These are phyloP conservation scores for Arge pagana DNA, from an alignment of 2,888 invertebrate species.

Conservation along the genomic window DNA sequence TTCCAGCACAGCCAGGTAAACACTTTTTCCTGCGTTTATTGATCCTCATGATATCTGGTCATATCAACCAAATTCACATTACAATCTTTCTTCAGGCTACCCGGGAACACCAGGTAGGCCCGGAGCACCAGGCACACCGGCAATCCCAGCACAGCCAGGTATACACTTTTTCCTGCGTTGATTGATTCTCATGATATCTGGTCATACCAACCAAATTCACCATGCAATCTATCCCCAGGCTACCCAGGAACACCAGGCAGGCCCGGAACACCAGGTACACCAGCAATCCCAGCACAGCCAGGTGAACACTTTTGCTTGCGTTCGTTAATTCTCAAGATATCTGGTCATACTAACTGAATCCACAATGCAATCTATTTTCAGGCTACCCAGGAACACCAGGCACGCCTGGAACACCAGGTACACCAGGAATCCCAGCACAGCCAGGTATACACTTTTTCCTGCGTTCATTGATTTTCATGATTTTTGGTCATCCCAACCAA, in stretches of 20 bases:
- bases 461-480: too few relatives aligned
- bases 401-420: constrained; percentile 40
- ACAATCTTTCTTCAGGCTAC: constrained; percentile 30
- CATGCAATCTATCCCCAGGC: neutral
- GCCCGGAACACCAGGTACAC: constrained; percentile 4
- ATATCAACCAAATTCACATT: neutral
- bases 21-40: constrained; percentile 17
- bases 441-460: constrained; percentile 34
- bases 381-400: constrained; percentile 38
- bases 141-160: constrained; percentile 29
- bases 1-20: constrained; percentile 29
- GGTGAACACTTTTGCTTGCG: constrained; percentile 1
- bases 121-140: constrained; percentile 49
- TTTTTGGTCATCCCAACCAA: too few relatives aligned
- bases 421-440: constrained; percentile 47
- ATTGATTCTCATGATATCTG: neutral
- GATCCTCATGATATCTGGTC: too few relatives aligned
- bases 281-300: constrained; percentile 6
- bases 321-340: neutral
- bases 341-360: constrained; percentile 45
- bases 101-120: constrained; percentile 43
- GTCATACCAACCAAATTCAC: neutral
- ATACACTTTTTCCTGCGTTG: constrained; percentile 8
- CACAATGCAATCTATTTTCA: constrained; percentile 44
- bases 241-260: constrained; percentile 7